These are phyloP conservation scores for Podotricha telesiphe DNA, from an alignment of 2,888 invertebrate species.

Conservation along the genomic window DNA sequence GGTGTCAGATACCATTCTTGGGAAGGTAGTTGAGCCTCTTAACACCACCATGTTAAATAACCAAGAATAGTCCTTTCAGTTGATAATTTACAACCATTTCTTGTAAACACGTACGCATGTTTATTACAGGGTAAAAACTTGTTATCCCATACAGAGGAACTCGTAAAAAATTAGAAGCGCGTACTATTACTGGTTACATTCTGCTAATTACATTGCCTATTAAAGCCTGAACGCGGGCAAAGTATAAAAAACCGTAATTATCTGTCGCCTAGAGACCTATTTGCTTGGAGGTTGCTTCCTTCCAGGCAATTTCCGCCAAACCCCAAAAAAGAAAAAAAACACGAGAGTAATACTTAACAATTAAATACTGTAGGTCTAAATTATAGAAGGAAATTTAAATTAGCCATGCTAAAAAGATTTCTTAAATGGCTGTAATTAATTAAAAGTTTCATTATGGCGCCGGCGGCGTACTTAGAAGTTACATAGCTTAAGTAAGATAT, in stretches of 20 bases:
- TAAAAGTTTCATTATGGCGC: constrained; percentile 29
- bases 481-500: constrained; percentile 21
- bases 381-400: constrained; percentile 59
- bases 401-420: constrained; percentile 45
- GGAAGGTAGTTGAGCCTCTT: too few species aligned
- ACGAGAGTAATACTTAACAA: constrained; percentile 63
- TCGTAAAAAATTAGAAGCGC: constrained; percentile 28
- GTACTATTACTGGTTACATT: constrained; percentile 38
- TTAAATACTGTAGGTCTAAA: constrained; percentile 68
- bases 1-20: too few species aligned
- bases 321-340: constrained; percentile 59
- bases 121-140: constrained; percentile 18
- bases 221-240: constrained; percentile 44
- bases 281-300: constrained; percentile 69
- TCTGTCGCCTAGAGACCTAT: constrained; percentile 65
- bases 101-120: constrained; percentile 19
- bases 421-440: constrained; percentile 36
- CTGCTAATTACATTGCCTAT: constrained; percentile 47
- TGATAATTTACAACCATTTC: constrained; percentile 5
- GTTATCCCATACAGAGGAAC: constrained; percentile 18
- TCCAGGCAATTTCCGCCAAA: constrained; percentile 74
- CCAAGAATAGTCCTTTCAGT: too few species aligned
- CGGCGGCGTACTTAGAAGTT: constrained; percentile 27
- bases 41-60: too few species aligned
- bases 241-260: constrained; percentile 64